These are phyloP conservation scores for Seira ritae DNA, from an alignment of 2,888 invertebrate genomes.

Conservation along the genomic window DNA sequence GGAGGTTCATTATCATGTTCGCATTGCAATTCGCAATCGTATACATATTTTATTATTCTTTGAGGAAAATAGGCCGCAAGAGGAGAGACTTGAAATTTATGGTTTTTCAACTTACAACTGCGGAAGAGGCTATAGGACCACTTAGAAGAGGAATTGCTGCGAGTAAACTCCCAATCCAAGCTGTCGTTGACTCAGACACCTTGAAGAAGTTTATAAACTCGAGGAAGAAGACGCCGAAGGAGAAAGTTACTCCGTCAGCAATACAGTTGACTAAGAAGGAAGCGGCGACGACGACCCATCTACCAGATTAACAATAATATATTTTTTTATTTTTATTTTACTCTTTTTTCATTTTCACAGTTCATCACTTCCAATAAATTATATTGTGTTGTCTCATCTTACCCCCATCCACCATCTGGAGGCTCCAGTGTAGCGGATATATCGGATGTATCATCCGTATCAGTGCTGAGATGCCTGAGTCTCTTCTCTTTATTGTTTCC, in stretches of 20 bases:
- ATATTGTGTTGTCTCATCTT: too few relatives aligned
- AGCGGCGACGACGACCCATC: constrained; percentile 93
- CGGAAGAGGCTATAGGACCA: constrained; percentile 87
- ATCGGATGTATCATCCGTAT: constrained; percentile 68
- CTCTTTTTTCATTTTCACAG: too few relatives aligned
- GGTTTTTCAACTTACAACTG: neutral
- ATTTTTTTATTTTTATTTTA: constrained; percentile 39
- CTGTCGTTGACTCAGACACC: constrained; percentile 89
- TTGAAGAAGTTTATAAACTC: constrained; percentile 91
- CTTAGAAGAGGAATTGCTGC: constrained; percentile 93
- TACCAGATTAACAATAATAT: constrained; percentile 77
- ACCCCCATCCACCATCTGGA: constrained; percentile 73
- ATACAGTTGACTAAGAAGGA: constrained; percentile 93
- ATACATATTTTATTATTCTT: too few relatives aligned
- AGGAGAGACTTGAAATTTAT: too few relatives aligned
- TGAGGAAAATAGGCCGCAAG: too few relatives aligned
- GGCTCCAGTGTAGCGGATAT: constrained; percentile 71
- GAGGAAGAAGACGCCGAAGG: constrained; percentile 92
- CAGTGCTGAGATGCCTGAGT: constrained; percentile 70
- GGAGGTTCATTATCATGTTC: constrained; percentile 5
- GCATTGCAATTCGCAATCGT: too few relatives aligned
- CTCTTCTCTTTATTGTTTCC: constrained; percentile 52
- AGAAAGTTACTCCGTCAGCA: constrained; percentile 94
- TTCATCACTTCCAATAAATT: too few relatives aligned
- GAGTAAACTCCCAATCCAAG: constrained; percentile 93